Percentiles rank a stretch among this genome's conserved stretches.
Conservation (phyloP, 2,888 invertebrate genomes). For the Metallyticus violacea region DNA sequence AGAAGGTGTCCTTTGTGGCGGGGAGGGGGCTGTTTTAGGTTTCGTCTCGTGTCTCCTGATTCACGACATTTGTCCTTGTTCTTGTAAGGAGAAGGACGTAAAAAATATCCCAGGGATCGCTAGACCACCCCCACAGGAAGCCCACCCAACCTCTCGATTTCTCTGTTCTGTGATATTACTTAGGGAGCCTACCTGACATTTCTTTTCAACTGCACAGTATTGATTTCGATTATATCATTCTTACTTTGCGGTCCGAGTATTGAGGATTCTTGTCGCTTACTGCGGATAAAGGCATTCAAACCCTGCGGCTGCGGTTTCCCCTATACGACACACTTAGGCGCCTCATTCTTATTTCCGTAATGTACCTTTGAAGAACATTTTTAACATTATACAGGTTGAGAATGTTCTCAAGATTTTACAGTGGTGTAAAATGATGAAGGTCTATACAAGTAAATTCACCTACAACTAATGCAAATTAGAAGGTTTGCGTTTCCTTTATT, state of each 20-base stretch:
- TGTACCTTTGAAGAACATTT: background rate
- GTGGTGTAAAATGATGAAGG: too few species aligned
- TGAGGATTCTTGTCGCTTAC: background rate
- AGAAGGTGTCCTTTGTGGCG: background rate
- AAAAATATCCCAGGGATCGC: background rate
- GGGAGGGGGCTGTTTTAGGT: background rate
- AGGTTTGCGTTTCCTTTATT: too few species aligned
- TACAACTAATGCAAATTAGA: too few species aligned
- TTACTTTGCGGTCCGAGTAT: background rate
- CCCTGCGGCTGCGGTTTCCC: background rate
- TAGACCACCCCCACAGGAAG: background rate
- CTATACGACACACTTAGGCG: background rate
- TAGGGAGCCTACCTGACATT: background rate
- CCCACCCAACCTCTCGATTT: background rate
- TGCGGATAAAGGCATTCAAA: background rate
- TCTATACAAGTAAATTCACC: too few species aligned
- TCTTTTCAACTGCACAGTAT: background rate
- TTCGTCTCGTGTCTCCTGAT: background rate
- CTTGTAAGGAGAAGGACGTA: background rate
- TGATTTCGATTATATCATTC: background rate
- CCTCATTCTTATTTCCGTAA: background rate
- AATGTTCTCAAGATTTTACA: too few species aligned
- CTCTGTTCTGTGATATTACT: background rate
- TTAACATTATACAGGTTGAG: background rate
- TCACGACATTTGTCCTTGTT: background rate